Base-by-base conservation (phyloP, 2,888 invertebrate species). In the Drosophila merina region DNA sequence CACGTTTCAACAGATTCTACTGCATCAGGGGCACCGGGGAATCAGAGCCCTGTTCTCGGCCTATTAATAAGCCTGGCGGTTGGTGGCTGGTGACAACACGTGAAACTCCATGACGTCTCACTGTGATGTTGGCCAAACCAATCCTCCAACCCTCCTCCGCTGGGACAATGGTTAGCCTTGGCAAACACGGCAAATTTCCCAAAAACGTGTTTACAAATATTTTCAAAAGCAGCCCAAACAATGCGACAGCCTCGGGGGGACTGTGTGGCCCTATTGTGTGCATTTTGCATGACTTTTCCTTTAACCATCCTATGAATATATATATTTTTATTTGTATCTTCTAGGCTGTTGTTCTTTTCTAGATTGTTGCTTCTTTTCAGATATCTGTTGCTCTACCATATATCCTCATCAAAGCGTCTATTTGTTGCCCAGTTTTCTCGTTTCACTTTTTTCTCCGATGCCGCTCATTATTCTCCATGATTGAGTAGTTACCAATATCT, bases 121-220 rank as follows among this genome's bases (percentile, higher is more conserved):
- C 88, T 77, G 51, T 64, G 64, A 48, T 67, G 69, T 55, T 51
- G 36, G 64, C 45, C 75, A 62, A 71, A 80, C 79, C 86, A n/a
- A 78, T 67, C 76, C 60, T 71, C 63, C 69, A 78, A 85, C 77
- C 78, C 71, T 63, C 72, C 57, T 71, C 20, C 45, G 47, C 4
- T 9, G 36, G 26, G 20, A 82, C 81, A 77, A 75, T 75, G 60
- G 68, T 64, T 73, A 70, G 55, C 44, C 89, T 83, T 79, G 78
- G 80, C 72, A 75, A 78, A 77, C 72, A 67, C 55, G 63, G 55
- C 51, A 42, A 70, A 62, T 70, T 82, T 77, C 80, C 78, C 72
- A 79, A 83, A 87, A 77, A 75, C 79, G 75, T 89, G 89, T 89
- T 90, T 89, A 90, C 90, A 89, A 89, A 89, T 88, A 89, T 90